Conservation (phyloP, 2,888 invertebrate species). For the Xestobium rufovillosum region DNA sequence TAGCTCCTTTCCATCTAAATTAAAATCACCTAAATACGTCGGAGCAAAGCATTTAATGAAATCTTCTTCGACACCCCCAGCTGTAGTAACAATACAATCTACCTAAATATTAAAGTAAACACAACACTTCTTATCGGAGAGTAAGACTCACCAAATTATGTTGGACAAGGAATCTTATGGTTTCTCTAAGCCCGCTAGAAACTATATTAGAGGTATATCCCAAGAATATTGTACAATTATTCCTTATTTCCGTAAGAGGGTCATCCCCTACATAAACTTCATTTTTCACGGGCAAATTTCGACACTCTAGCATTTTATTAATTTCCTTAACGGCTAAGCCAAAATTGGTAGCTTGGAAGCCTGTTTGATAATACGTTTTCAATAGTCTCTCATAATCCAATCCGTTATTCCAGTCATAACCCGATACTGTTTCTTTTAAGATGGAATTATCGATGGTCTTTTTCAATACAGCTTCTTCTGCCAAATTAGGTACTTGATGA, state of each 20-base stretch:
- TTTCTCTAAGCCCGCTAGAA: constrained; percentile 90
- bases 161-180: constrained; percentile 77
- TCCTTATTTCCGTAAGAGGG: constrained; percentile 66
- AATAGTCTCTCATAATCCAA: constrained; percentile 79
- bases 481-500: too few relatives aligned
- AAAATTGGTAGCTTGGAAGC: constrained; percentile 98
- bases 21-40: constrained; percentile 88
- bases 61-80: constrained; percentile 98
- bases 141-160: constrained; percentile 59
- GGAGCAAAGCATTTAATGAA: constrained; percentile 96
- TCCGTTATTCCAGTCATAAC: constrained; percentile 91
- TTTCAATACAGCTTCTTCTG: constrained; percentile 32
- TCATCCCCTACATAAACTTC: constrained; percentile 71
- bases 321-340: constrained; percentile 86
- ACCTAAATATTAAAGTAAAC: constrained; percentile 47
- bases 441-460: constrained; percentile 32
- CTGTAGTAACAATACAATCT: constrained; percentile 95
- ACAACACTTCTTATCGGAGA: constrained; percentile 3
- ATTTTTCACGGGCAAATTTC: constrained; percentile 59
- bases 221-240: constrained; percentile 89
- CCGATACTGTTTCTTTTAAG: constrained; percentile 52
- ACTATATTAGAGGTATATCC: constrained; percentile 97
- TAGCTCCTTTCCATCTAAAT: constrained; percentile 69
- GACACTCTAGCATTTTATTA: constrained; percentile 79
- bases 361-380: constrained; percentile 69